Conservation (phyloP, 2,888 invertebrate genomes). For the Drosophila ezoana region DNA sequence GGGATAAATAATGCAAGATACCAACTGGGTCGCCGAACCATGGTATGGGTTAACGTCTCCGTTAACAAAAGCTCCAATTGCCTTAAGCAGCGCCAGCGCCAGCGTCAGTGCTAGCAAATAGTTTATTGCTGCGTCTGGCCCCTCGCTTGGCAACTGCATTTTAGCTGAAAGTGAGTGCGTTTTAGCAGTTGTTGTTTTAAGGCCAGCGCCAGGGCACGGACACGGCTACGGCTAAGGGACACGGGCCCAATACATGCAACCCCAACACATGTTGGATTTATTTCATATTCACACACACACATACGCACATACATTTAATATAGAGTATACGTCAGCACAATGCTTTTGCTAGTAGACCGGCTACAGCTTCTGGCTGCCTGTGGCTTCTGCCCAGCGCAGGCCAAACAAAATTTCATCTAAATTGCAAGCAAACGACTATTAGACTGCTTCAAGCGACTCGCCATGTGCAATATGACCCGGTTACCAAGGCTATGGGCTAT, state of each 20-base stretch:
- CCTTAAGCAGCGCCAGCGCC: conserved; percentile 43
- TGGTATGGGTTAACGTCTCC: conserved; percentile 33
- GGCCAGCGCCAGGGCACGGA: conserved; percentile 10
- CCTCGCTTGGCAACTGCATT: conserved; percentile 40
- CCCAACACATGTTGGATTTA: conserved; percentile 27
- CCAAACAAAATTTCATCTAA: conserved; percentile 62
- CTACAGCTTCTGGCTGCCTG: conserved; percentile 11
- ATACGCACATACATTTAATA: conserved; percentile 42
- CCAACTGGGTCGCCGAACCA: background rate
- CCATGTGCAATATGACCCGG: conserved; percentile 49
- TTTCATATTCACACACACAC: conserved; percentile 22
- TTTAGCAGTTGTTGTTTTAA: conserved; percentile 48
- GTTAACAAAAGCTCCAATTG: conserved; percentile 55
- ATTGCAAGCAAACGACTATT: conserved; percentile 59
- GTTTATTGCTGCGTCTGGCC: conserved; percentile 40
- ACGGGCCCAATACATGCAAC: conserved; percentile 11
- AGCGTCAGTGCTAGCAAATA: conserved; percentile 26
- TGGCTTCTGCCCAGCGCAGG: conserved; percentile 13
- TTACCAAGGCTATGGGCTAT: conserved; percentile 45
- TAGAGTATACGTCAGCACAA: conserved; percentile 55
- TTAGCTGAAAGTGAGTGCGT: conserved; percentile 55
- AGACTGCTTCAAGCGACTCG: conserved; percentile 42
- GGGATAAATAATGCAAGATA: conserved; percentile 28
- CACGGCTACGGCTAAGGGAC: background rate
- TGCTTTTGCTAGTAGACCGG: conserved; percentile 12